Percentiles rank a stretch among this genome's conserved stretches.
These are phyloP conservation scores for Phenganax stokvisi DNA, from an alignment of 92 coral and sea anemone species.

Conservation along the genomic window DNA sequence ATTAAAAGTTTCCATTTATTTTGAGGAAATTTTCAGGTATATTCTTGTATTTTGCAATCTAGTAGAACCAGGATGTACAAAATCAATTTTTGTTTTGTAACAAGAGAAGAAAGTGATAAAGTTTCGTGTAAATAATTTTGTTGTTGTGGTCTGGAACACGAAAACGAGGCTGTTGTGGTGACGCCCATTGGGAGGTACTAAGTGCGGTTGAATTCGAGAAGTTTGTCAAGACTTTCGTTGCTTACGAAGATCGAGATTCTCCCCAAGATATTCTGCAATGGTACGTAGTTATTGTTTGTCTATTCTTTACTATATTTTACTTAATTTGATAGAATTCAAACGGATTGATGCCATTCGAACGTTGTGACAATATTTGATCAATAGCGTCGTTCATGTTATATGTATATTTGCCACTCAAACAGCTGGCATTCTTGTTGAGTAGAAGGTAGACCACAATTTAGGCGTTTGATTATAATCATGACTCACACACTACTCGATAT, in stretches of 20 bases:
- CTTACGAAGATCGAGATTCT: neutral
- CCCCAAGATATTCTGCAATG: neutral
- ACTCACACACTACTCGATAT: neutral
- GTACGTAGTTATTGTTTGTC: neutral
- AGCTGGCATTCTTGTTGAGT: neutral
- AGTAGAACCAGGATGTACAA: neutral
- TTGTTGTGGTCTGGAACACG: neutral
- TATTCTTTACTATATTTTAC: neutral
- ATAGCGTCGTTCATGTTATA: too few relatives aligned
- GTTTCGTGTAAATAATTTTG: neutral
- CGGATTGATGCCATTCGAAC: neutral
- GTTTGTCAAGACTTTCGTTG: neutral
- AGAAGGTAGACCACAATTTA: conserved; percentile 10
- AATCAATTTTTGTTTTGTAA: neutral
- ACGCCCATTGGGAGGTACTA: conserved; percentile 27
- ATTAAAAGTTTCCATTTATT: neutral
- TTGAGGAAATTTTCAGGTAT: neutral
- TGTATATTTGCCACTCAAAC: neutral
- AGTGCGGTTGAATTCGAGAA: conserved; percentile 9
- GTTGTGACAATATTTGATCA: neutral
- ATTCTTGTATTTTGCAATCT: neutral
- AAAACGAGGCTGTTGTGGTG: conserved; percentile 1
- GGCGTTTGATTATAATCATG: neutral
- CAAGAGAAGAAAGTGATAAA: neutral
- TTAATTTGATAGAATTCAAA: neutral